These are phyloP conservation scores for Timema podura DNA, from an alignment of 2,888 invertebrate species.

Conservation along the genomic window DNA sequence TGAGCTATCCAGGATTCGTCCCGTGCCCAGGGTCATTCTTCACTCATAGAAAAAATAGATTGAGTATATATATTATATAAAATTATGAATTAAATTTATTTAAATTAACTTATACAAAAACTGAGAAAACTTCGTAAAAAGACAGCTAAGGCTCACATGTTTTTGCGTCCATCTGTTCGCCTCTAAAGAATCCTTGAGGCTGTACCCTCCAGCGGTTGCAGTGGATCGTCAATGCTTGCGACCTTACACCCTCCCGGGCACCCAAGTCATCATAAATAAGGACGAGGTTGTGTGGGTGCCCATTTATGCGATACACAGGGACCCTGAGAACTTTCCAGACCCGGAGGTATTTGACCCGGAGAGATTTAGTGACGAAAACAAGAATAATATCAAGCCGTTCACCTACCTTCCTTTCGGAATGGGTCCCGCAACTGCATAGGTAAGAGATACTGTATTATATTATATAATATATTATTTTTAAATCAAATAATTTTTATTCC, in stretches of 20 bases:
- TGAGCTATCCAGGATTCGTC: too few species aligned
- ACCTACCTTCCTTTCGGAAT: conserved; percentile 54
- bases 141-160: too few species aligned
- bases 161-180: too few species aligned
- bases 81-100: too few species aligned
- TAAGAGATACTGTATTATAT: conserved; percentile 33
- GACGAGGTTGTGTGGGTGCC: conserved; percentile 35
- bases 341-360: conserved; percentile 44
- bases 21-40: too few species aligned
- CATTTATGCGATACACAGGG: conserved; percentile 2
- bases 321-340: conserved; percentile 16
- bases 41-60: too few species aligned
- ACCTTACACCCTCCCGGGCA: conserved; percentile 43
- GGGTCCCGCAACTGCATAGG: conserved; percentile 63
- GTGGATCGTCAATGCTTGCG: conserved; percentile 51
- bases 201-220: conserved; percentile 48
- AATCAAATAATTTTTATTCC: too few species aligned
- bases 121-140: too few species aligned
- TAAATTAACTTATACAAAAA: too few species aligned
- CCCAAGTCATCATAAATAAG: conserved; percentile 3
- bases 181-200: conserved; percentile 52
- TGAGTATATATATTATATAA: too few species aligned
- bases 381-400: conserved; percentile 12
- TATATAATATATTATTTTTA: too few species aligned
- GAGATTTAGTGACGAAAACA: conserved; percentile 23